Conservation (phyloP, 2,113 vertebrate genomes). For the Dasypus novemcinctus region DNA sequence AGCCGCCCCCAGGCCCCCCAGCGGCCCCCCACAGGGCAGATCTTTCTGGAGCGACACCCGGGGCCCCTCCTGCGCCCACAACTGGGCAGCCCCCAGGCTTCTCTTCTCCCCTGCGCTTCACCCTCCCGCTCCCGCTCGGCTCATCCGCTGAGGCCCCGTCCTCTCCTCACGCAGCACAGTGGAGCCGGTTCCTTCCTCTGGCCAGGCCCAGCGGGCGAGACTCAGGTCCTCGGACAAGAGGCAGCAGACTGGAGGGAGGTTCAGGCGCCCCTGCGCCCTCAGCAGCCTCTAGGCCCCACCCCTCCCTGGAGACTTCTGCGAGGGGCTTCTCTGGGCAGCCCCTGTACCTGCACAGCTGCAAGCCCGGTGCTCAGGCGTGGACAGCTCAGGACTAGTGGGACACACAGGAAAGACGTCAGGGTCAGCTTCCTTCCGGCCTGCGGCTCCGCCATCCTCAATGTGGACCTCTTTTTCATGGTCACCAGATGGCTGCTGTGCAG, state of each 20-base stretch:
- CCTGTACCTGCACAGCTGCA: no score
- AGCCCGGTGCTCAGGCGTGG: no score
- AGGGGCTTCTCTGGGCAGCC: neutral
- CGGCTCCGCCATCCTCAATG: neutral
- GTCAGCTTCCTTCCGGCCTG: neutral
- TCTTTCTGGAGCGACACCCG: neutral
- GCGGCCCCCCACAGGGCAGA: fast-evolving
- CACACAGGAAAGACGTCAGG: neutral
- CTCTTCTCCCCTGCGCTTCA: no score
- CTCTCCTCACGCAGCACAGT: neutral
- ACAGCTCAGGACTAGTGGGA: neutral
- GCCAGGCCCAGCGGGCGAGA: neutral
- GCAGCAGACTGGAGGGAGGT: no score
- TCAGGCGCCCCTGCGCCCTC: neutral
- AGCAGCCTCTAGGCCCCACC: neutral
- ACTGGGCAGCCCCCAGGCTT: neutral
- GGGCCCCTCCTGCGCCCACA: no score
- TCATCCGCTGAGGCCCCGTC: no score
- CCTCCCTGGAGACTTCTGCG: neutral
- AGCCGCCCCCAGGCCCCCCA: no score
- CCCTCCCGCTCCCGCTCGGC: neutral
- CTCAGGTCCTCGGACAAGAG: neutral
- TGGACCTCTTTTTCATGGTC: neutral
- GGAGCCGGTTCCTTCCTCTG: neutral
- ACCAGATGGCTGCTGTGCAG: neutral